These are phyloP conservation scores for Polyergus mexicanus DNA, from an alignment of 1,140 invertebrate genomes.

Conservation along the genomic window DNA sequence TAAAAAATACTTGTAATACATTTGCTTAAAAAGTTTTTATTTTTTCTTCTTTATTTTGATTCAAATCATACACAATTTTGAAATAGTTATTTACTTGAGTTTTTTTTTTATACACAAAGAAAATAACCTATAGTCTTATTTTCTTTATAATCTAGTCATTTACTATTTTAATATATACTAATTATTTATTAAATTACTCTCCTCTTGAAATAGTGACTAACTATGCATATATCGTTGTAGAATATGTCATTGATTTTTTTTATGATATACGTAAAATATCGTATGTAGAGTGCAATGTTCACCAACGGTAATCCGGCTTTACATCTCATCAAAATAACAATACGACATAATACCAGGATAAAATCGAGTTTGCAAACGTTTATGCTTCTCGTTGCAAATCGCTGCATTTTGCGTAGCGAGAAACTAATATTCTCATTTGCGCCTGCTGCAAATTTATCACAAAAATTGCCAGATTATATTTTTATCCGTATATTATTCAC, in stretches of 20 bases:
- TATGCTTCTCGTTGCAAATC: constrained; percentile 42
- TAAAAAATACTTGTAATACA: too few species aligned
- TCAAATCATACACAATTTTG: background rate
- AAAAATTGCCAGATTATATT: constrained; percentile 11
- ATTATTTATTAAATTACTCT: background rate
- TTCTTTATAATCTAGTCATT: background rate
- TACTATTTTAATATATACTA: constrained; percentile 11
- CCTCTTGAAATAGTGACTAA: constrained; percentile 8
- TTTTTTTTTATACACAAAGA: background rate
- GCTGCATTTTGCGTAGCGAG: constrained; percentile 28
- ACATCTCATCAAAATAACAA: constrained; percentile 73
- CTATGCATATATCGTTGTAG: background rate
- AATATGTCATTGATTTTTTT: constrained; percentile 16
- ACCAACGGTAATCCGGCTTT: constrained; percentile 70
- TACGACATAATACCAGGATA: constrained; percentile 67
- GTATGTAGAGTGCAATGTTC: constrained; percentile 50
- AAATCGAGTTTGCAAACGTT: constrained; percentile 45
- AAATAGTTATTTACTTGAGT: constrained; percentile 1
- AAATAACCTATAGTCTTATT: background rate
- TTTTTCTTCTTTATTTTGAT: too few species aligned
- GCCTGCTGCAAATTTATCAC: constrained; percentile 30
- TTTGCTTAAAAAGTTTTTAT: too few species aligned
- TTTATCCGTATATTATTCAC: background rate
- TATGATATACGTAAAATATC: constrained; percentile 24
- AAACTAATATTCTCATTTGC: constrained; percentile 48